Evolutionary conservation across 2,797 vertebrate genomes (phyloP), one percentile per base, ranked within the genome.

Genomic region (Scolopax rusticola): DNA sequence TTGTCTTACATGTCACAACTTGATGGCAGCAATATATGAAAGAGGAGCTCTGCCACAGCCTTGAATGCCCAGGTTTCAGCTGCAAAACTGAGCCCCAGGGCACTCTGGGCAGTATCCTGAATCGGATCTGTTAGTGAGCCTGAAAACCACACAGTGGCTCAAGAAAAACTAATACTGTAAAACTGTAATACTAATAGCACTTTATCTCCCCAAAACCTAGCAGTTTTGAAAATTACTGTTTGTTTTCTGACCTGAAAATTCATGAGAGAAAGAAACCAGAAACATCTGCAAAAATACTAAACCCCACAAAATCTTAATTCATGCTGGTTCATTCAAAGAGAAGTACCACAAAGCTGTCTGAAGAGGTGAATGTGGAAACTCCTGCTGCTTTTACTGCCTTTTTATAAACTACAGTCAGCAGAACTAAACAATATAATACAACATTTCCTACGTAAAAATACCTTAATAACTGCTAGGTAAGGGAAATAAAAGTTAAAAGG

Each of bases 341-440:
- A 32, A 67, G 59, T 16, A 84, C 88, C 76, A 88, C 83, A 81
- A 84, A 30, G 43, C 83, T 82, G 63, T 33, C 86, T 93, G 73
- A 45, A 63, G 73, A 74, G 20, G 69, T 19, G 18, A 84, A 79
- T 41, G 23, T 41, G 40, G 83, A 79, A 93, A 30, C 45, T 70
- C 91, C 87, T 87, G 89, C 80, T 95, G 96, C 40, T 95, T 90
- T 88, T 89, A 94, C 28, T 71, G 94, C 54, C 56, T 90, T 78
- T 79, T 76, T 16, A 28, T 69, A 84, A 86, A 56, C 51, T 30
- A 30, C 17, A 90, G 89, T 76, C 85, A 95, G 93, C 85, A 94
- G 67, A 96, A 84, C 33, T 41, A 53, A 86, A 65, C 15, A 79
- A 43, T 7, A 28, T 47, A 54, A 61, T 33, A 32, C 28, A 83